Evolutionary conservation across 2,797 vertebrate species (phyloP).

Genomic region (Echeneis naucrates): DNA sequence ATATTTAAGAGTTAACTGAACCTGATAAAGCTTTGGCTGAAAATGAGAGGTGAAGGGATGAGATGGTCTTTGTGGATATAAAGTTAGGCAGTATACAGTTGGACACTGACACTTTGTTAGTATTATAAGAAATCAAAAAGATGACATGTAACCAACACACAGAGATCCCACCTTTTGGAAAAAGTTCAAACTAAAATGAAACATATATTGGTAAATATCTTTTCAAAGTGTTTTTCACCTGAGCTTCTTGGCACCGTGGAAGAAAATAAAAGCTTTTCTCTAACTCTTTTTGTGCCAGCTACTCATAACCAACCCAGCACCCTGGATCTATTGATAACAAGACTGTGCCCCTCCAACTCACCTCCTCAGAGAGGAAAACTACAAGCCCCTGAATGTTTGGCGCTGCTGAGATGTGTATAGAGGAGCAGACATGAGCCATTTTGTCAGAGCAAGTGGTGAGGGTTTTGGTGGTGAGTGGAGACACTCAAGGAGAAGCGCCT

Average conservation of each 20-base stretch:
- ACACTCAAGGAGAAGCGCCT: slow-evolving; percentile 73
- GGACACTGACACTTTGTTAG: background rate
- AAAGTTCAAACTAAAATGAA: slow-evolving; percentile 39
- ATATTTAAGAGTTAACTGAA: slow-evolving; percentile 33
- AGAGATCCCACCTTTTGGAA: slow-evolving; percentile 44
- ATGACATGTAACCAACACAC: slow-evolving; percentile 24
- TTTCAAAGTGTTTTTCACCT: slow-evolving; percentile 55
- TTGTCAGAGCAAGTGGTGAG: slow-evolving; percentile 78
- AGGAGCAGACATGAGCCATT: slow-evolving; percentile 75
- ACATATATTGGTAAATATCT: slow-evolving; percentile 31
- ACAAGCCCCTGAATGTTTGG: slow-evolving; percentile 66
- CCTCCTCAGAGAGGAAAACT: slow-evolving; percentile 67
- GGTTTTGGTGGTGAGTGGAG: slow-evolving; percentile 76
- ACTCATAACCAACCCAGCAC: slow-evolving; percentile 48
- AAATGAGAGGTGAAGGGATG: slow-evolving; percentile 28
- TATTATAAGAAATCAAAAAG: slow-evolving; percentile 32
- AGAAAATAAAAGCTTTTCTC: slow-evolving; percentile 57
- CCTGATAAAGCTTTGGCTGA: slow-evolving; percentile 16
- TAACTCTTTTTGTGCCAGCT: slow-evolving; percentile 45
- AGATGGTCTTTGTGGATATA: slow-evolving; percentile 28
- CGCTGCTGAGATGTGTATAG: slow-evolving; percentile 58
- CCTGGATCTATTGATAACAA: slow-evolving; percentile 69
- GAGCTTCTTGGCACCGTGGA: slow-evolving; percentile 36
- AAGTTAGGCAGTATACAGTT: too few species aligned
- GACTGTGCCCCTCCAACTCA: slow-evolving; percentile 61